Conservation (phyloP, 64 coral and sea anemone species). For the Pocillopora verrucosa region DNA sequence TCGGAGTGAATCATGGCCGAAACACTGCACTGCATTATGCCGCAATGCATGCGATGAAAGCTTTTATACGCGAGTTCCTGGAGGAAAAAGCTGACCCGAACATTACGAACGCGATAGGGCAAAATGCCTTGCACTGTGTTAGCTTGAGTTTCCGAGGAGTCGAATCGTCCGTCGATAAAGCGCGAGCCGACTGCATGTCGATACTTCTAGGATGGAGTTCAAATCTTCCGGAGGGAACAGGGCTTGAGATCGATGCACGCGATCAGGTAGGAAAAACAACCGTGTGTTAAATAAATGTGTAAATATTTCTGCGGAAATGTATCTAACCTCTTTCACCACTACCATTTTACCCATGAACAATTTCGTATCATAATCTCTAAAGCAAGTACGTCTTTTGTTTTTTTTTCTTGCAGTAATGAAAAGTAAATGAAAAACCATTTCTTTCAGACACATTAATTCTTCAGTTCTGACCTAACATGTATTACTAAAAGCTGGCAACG, state of each 20-base stretch:
- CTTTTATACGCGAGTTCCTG: conserved; percentile 78
- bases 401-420: too few species aligned
- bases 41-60: conserved; percentile 80
- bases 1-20: conserved; percentile 71
- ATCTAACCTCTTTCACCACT: too few species aligned
- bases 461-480: too few species aligned
- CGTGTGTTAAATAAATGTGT: not conserved
- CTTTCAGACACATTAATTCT: too few species aligned
- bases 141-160: conserved; percentile 40
- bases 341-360: too few species aligned
- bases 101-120: conserved; percentile 49
- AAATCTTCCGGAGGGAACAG: conserved; percentile 30
- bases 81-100: conserved; percentile 81
- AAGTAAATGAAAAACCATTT: too few species aligned
- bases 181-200: conserved; percentile 75
- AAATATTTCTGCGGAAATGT: too few species aligned
- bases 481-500: too few species aligned
- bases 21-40: conserved; percentile 90
- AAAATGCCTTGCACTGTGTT: conserved; percentile 85
- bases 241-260: conserved; percentile 45
- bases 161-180: conserved; percentile 64
- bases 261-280: conserved; percentile 38
- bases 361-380: too few species aligned
- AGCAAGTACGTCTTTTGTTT: too few species aligned
- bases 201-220: conserved; percentile 71